phyloP scores from a whole-genome alignment of 2,888 invertebrate genomes.

The Platynereis dumerilii region DNA sequence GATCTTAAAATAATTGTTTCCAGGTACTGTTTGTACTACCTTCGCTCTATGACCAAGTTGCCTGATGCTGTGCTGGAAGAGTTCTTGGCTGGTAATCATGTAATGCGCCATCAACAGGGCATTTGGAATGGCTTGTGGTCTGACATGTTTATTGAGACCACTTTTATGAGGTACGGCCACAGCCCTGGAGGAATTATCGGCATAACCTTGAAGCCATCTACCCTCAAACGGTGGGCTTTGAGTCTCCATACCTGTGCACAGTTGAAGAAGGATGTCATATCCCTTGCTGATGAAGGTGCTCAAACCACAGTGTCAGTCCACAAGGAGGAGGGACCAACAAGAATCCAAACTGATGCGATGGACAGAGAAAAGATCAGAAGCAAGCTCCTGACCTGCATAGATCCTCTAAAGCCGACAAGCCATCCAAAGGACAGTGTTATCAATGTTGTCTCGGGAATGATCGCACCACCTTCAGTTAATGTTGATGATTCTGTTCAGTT shows the following conservation, averaged over 20 bases:
- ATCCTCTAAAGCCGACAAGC: slow-evolving; percentile 23
- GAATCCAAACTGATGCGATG: slow-evolving; percentile 26
- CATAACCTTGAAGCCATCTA: too few relatives aligned
- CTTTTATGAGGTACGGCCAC: too few relatives aligned
- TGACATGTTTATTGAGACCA: too few relatives aligned
- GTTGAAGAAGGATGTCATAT: slow-evolving; percentile 15
- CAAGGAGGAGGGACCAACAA: slow-evolving; percentile 32
- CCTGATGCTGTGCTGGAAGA: slow-evolving; percentile 26
- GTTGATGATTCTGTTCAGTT: too few relatives aligned
- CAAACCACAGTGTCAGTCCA: slow-evolving; percentile 10
- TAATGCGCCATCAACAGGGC: too few relatives aligned
- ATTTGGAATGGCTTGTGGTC: too few relatives aligned
- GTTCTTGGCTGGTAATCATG: slow-evolving; percentile 39
- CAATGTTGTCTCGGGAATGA: slow-evolving; percentile 25
- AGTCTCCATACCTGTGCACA: slow-evolving; percentile 34
- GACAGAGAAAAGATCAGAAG: slow-evolving; percentile 26
- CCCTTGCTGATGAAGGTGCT: slow-evolving; percentile 1
- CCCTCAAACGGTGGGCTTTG: too few relatives aligned
- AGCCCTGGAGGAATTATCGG: too few relatives aligned
- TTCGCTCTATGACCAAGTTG: slow-evolving; percentile 33
- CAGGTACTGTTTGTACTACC: slow-evolving; percentile 39
- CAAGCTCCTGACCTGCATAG: slow-evolving; percentile 25
- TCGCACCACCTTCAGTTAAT: too few relatives aligned
- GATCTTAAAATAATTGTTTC: too few relatives aligned
- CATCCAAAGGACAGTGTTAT: slow-evolving; percentile 19